These are phyloP conservation scores for Potorous gilbertii DNA, from an alignment of 2,797 vertebrate genomes.

Conservation along the genomic window DNA sequence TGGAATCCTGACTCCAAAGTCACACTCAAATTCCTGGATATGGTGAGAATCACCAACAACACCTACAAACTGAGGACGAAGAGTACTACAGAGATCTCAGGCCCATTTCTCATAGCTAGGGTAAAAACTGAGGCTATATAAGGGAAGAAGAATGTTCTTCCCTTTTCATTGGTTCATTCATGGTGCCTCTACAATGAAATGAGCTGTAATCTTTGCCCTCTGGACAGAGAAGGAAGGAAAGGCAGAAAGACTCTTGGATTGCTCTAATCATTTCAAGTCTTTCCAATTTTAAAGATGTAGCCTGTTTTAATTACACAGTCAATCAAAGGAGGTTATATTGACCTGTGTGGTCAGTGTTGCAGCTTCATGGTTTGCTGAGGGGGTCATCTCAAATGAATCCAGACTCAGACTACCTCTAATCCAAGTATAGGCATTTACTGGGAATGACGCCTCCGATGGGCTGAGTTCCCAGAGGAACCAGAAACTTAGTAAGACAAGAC, in stretches of 20 bases:
- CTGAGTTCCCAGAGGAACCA: too few relatives aligned
- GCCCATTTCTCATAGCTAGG: background rate
- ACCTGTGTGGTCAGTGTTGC: background rate
- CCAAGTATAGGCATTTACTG: too few relatives aligned
- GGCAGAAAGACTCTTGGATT: background rate
- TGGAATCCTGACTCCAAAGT: background rate
- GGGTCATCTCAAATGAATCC: too few relatives aligned
- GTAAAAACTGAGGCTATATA: background rate
- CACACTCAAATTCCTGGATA: background rate
- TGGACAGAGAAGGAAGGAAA: background rate
- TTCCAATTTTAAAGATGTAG: background rate
- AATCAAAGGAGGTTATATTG: background rate
- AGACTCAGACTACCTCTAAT: too few relatives aligned
- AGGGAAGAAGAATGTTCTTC: background rate
- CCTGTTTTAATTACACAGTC: background rate
- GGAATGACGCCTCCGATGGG: too few relatives aligned
- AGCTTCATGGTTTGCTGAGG: too few relatives aligned
- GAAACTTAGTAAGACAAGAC: too few relatives aligned
- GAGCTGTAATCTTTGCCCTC: background rate
- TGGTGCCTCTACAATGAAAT: background rate
- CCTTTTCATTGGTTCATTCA: background rate
- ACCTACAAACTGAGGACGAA: background rate
- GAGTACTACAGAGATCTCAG: background rate
- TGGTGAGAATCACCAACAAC: background rate
- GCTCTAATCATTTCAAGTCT: background rate